Conservation (phyloP, 2,797 vertebrate genomes). For the Epinephelus awoara region DNA sequence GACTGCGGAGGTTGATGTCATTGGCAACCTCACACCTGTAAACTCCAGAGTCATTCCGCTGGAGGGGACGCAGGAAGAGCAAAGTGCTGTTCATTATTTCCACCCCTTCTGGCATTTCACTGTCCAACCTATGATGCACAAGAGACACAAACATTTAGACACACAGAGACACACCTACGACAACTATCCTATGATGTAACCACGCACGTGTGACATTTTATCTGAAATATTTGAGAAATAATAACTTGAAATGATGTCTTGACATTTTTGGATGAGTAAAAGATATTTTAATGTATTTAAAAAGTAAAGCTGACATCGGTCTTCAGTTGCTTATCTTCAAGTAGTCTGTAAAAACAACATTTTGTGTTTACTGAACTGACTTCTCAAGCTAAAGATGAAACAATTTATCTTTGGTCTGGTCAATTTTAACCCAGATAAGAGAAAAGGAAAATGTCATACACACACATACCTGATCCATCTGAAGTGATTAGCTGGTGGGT, state of each 20-base stretch:
- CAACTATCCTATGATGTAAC: constrained; percentile 6
- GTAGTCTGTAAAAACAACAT: not conserved
- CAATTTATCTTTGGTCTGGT: not conserved
- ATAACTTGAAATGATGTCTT: not conserved
- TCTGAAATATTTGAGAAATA: no score
- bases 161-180: not conserved
- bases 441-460: not conserved
- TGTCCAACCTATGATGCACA: constrained; percentile 89
- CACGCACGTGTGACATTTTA: not conserved
- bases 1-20: constrained; percentile 92
- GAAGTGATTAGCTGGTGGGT: constrained; percentile 94
- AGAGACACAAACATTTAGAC: constrained; percentile 29
- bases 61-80: constrained; percentile 93
- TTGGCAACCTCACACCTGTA: constrained; percentile 96
- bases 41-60: constrained; percentile 94
- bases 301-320: not conserved
- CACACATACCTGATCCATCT: constrained; percentile 93
- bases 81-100: constrained; percentile 92
- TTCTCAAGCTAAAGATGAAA: not conserved
- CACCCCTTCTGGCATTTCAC: constrained; percentile 93
- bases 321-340: not conserved
- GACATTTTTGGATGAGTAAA: not conserved
- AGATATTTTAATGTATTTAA: not conserved
- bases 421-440: not conserved
- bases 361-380: not conserved